Conservation (phyloP, 1,140 invertebrate genomes). For the Steinernema khuongi region DNA sequence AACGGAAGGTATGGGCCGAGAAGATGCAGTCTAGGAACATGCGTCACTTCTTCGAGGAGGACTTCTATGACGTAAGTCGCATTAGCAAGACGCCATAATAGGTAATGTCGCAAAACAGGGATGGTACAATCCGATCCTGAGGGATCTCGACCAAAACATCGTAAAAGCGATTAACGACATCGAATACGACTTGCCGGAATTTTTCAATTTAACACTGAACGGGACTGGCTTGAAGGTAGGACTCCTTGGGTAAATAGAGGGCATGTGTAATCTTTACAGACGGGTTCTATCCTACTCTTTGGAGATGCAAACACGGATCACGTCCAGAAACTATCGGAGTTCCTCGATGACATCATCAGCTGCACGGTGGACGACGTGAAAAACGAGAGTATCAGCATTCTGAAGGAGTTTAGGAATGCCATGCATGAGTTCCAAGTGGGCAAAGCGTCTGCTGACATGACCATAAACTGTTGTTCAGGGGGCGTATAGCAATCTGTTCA, state of each 20-base stretch:
- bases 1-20: slow-evolving; percentile 53
- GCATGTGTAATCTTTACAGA: slow-evolving; percentile 31
- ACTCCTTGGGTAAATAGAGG: slow-evolving; percentile 15
- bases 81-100: not conserved
- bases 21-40: slow-evolving; percentile 57
- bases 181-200: slow-evolving; percentile 38
- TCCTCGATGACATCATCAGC: slow-evolving; percentile 49
- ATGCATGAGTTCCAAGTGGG: slow-evolving; percentile 35
- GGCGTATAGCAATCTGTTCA: slow-evolving; percentile 42
- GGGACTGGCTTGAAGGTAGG: slow-evolving; percentile 44
- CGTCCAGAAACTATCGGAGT: slow-evolving; percentile 33
- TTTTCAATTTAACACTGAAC: slow-evolving; percentile 24
- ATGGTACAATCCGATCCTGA: slow-evolving; percentile 52
- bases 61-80: slow-evolving; percentile 50
- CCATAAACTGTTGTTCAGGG: not conserved
- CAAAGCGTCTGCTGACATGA: slow-evolving; percentile 4
- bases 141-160: slow-evolving; percentile 50
- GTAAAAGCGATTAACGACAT: slow-evolving; percentile 47
- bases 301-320: slow-evolving; percentile 35
- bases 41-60: slow-evolving; percentile 57
- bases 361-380: slow-evolving; percentile 50
- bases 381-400: slow-evolving; percentile 45
- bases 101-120: slow-evolving; percentile 19
- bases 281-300: slow-evolving; percentile 52
- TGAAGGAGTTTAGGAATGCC: slow-evolving; percentile 49